Evolutionary conservation across 2,113 vertebrate species (phyloP), one percentile per base, ranked within the genome.

Genomic region (Hydrochoerus hydrochaeris): DNA sequence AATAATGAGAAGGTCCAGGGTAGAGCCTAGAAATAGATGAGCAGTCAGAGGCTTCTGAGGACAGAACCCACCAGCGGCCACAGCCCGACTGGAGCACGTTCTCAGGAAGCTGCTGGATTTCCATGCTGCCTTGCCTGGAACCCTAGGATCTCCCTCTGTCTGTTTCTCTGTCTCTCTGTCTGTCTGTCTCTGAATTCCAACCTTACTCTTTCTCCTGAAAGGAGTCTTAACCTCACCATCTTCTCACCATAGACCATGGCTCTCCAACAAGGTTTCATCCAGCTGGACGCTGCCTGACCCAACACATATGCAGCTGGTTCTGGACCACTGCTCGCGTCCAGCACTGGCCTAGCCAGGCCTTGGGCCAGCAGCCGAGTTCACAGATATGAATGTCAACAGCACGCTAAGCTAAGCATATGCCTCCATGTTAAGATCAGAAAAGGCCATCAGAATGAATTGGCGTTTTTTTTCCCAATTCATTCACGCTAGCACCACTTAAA

Each of bases 61-160:
- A 12, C 7, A 19, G 57, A 38, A 16, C 14, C 4, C 0, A 0
- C 14, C 16, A 2, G 1, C 1, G 11, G 13, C 12, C 52, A 13
- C 11, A 4, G 44, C 14, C 62, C 49, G 52, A 10, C n/a, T 13
- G 1, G 16, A 46, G 5, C 62, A 28, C 26, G 19, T 1, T 14
- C 12, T 6, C 41, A 10, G 19, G 49, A 69, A 32, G 49, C 1
- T 52, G 1, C 6, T 3, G 0, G 32, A 46, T 8, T n/a, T 49
- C 62, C 38, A 4, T 0, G 0, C 8, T 22, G 3, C 6, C 26
- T 71, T n/a, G 7, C 1, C 11, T 3, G 14, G n/a, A 3, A 20
- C n/a, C 20, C 7, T 2, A 13, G 1, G 7, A 8, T 57, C 13
- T 14, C 16, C 24, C 24, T 26, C 22, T 24, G 58, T 60, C 58